Base-by-base conservation (phyloP, 2,797 vertebrate genomes). In the Xenentodon cancila region DNA sequence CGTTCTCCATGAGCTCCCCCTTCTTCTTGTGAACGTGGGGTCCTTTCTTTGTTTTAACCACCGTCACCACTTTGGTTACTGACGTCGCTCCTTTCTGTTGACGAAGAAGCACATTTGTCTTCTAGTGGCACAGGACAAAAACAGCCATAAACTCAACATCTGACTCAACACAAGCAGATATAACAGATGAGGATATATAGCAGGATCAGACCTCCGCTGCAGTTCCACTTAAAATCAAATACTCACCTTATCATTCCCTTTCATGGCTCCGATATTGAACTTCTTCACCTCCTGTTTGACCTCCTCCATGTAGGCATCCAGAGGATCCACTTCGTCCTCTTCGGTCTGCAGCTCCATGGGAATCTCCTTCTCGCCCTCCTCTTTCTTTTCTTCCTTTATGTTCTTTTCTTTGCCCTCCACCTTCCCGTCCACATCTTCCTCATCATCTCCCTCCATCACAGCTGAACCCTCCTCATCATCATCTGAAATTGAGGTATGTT, bases 221-320 rank as follows among this genome's bases (percentile, higher is more conserved):
- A 16, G 37, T 40, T 51, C 30, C 11, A 7, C 15, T 9, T 16
- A 17, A 18, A 18, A 46, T 7, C 9, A 53, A 15, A 34, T 0
- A 0, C 85, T 70, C 82, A 98, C 98, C 95, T 99, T 98, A 83
- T 99, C 97, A 34, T 95, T 98, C 61, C 96, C 96, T 89, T 93
- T 97, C 79, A 98, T 92, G 69, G 92, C 95, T 68, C 96, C 95
- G 92, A 99, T 99, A 89, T 99, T 99, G 86, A 99, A 99, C 84
- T 99, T 99, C 88, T 99, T 99, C 49, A 99, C 98, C 77, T 99
- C 98, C 85, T 99, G 96, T 73, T 99, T 99, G 51, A 99, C 97
- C 91, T 97, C 97, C 88, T 99, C 98, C 98, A 99, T 99, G 75
- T 99, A 99, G 17, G 98, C 98, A 63, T 99, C 98, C 69, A 99